Conservation (phyloP, 2,888 invertebrate genomes). For the Dolomedes plantarius region DNA sequence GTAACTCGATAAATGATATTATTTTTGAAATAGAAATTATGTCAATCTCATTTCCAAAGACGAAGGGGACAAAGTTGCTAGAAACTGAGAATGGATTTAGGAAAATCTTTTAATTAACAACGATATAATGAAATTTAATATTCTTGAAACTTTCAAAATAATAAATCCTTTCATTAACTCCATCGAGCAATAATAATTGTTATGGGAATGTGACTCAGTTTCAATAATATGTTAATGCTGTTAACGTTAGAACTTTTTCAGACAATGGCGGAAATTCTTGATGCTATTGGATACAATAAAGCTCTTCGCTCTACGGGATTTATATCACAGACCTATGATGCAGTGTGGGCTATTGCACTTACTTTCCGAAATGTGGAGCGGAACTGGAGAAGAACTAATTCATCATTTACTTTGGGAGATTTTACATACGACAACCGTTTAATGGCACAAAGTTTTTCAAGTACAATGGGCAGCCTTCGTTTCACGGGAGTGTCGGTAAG, state of each 20-base stretch:
- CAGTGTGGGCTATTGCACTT: constrained; percentile 91
- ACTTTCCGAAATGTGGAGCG: constrained; percentile 83
- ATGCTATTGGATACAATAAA: constrained; percentile 27
- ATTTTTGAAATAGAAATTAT: not conserved
- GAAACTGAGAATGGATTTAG: not conserved
- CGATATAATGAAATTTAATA: no score
- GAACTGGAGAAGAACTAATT: constrained; percentile 78
- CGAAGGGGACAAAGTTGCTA: not conserved
- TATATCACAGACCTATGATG: constrained; percentile 90
- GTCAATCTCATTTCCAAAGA: not conserved
- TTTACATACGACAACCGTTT: constrained; percentile 86
- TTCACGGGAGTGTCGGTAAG: constrained; percentile 92
- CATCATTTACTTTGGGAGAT: constrained; percentile 79
- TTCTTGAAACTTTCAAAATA: no score
- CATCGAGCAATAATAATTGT: no score
- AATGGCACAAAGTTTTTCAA: constrained; percentile 84
- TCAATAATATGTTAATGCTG: no score
- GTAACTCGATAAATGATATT: not conserved
- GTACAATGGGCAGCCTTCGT: constrained; percentile 84
- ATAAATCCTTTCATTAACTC: no score
- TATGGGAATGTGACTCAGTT: no score
- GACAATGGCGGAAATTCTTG: constrained; percentile 44
- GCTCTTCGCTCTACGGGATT: constrained; percentile 24
- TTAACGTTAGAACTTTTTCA: no score
- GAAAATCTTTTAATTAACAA: no score